A percentile compares a stretch with the other conserved stretches of the same genome.
Conservation (phyloP, 2,113 vertebrate genomes). For the Coracopsis vasa region DNA sequence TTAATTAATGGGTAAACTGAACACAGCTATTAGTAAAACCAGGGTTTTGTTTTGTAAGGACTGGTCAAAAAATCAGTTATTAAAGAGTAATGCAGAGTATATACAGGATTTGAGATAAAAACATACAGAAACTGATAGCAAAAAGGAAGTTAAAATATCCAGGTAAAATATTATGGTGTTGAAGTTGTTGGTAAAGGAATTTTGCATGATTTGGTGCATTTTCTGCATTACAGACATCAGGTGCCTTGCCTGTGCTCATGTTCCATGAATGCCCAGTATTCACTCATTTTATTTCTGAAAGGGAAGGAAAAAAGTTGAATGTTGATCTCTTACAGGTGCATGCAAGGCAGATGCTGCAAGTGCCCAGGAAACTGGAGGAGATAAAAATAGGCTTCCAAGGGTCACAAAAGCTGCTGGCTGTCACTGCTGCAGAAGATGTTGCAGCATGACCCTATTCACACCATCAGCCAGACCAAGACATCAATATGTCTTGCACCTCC, state of each 20-base stretch:
- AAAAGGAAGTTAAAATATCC: not conserved
- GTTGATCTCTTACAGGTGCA: not conserved
- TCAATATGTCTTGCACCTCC: not conserved
- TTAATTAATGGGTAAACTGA: not conserved
- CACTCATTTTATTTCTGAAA: not conserved
- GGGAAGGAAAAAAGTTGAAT: not conserved
- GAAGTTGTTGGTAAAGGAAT: not conserved
- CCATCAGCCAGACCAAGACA: not conserved
- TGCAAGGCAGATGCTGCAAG: not conserved
- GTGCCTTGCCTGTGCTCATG: not conserved
- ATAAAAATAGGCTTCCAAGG: not conserved
- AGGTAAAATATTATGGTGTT: not conserved
- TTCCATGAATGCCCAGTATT: not conserved
- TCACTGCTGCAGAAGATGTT: not conserved
- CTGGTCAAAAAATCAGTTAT: not conserved
- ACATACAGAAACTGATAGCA: not conserved
- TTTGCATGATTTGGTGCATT: not conserved
- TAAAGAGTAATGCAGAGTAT: not conserved
- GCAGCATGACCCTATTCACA: not conserved
- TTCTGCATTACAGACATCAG: not conserved
- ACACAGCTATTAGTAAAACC: not conserved
- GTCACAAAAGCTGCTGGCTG: not conserved
- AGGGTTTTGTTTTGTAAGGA: not conserved
- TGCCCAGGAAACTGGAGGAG: not conserved
- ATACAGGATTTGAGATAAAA: not conserved